Conservation (phyloP, 2,888 invertebrate species). For the Orchesellides sinensis region DNA sequence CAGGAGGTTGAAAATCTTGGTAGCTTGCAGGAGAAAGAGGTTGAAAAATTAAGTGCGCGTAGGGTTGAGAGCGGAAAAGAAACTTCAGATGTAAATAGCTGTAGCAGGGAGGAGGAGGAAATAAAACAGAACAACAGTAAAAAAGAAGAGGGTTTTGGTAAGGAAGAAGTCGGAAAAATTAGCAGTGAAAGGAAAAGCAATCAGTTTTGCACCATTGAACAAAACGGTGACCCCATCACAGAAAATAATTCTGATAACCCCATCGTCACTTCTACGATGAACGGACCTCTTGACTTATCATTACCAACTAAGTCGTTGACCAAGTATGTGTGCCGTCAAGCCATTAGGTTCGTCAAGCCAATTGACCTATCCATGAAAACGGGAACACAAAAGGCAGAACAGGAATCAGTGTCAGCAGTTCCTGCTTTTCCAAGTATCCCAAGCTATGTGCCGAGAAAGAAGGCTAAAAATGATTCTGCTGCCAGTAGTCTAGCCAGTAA, state of each 20-base stretch:
- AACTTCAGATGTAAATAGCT: no score
- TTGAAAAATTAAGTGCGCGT: no score
- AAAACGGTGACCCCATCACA: constrained; percentile 8
- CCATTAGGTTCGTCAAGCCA: constrained; percentile 49
- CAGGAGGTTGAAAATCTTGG: no score
- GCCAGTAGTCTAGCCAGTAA: not conserved
- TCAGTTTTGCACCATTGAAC: no score
- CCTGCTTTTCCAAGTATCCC: not conserved
- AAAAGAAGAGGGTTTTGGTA: not conserved
- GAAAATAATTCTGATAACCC: not conserved
- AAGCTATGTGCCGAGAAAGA: not conserved
- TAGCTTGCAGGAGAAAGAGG: no score
- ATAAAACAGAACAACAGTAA: not conserved
- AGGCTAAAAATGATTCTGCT: not conserved
- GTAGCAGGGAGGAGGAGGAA: no score
- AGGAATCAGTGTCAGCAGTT: not conserved
- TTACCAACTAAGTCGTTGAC: not conserved
- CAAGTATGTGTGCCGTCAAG: constrained; percentile 4
- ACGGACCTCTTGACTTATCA: constrained; percentile 31
- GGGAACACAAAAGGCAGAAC: constrained; percentile 12
- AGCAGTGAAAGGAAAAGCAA: not conserved
- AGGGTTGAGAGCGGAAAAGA: no score
- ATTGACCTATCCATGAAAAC: constrained; percentile 59
- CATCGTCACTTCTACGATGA: not conserved
- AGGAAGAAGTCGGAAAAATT: not conserved